phyloP scores from a whole-genome alignment of 1,140 invertebrate species.

The Ptiloglossa arizonensis region DNA sequence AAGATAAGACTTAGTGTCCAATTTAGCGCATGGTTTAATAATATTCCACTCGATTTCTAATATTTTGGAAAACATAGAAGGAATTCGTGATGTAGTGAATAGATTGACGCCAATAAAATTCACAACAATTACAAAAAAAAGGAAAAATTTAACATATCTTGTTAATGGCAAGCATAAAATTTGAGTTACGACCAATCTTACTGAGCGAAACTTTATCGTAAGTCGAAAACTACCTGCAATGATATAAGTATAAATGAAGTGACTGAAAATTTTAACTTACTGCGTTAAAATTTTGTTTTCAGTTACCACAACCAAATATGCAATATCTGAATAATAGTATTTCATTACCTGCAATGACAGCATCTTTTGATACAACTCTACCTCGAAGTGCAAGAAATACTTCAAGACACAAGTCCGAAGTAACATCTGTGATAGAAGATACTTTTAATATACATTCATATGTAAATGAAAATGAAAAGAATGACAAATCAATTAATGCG shows the following conservation, averaged over 20 bases:
- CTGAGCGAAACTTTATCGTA: too few relatives aligned
- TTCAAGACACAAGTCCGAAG: conserved; percentile 15
- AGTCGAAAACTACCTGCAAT: too few relatives aligned
- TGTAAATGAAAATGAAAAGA: conserved; percentile 38
- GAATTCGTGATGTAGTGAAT: too few relatives aligned
- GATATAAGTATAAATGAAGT: background rate
- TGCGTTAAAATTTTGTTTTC: conserved; percentile 32
- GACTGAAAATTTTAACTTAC: background rate
- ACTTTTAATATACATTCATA: conserved; percentile 65
- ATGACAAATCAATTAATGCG: conserved; percentile 11
- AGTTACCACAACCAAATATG: conserved; percentile 66
- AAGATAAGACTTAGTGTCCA: too few relatives aligned
- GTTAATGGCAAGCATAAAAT: too few relatives aligned
- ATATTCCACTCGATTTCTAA: too few relatives aligned
- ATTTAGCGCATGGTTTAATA: too few relatives aligned
- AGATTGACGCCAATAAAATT: too few relatives aligned
- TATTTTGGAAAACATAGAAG: too few relatives aligned
- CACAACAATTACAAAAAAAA: too few relatives aligned
- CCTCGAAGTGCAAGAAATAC: conserved; percentile 27
- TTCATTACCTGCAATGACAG: conserved; percentile 62
- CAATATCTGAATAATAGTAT: conserved; percentile 24
- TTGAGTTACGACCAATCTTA: too few relatives aligned
- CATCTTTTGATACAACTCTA: conserved; percentile 65
- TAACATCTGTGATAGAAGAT: conserved; percentile 34
- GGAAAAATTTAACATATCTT: too few relatives aligned